phyloP scores from a whole-genome alignment of 2,888 invertebrate genomes.

The Lutraria lutraria region DNA sequence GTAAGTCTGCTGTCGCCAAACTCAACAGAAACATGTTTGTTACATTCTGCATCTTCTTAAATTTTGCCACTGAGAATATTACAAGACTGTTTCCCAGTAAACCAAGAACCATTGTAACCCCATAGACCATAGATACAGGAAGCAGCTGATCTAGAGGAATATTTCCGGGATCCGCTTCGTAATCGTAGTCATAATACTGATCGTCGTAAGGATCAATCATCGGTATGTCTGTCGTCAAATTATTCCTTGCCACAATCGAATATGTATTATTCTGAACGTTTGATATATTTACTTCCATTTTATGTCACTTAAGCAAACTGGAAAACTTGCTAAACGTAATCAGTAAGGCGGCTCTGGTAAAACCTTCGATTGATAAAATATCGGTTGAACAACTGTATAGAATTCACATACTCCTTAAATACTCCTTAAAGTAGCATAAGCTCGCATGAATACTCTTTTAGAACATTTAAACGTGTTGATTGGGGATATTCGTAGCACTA shows the following conservation, averaged over 20 bases:
- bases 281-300: neutral
- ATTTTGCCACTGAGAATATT: constrained; percentile 89
- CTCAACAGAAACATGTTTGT: constrained; percentile 91
- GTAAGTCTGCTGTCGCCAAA: constrained; percentile 91
- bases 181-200: constrained; percentile 81
- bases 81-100: constrained; percentile 89
- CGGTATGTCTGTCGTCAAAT: neutral
- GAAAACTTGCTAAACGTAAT: neutral
- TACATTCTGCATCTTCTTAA: constrained; percentile 89
- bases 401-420: neutral
- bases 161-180: constrained; percentile 85
- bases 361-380: neutral
- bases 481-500: too few relatives aligned
- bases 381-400: neutral
- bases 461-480: neutral
- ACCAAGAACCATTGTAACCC: constrained; percentile 89
- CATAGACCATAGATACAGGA: constrained; percentile 89
- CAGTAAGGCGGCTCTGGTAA: neutral
- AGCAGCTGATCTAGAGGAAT: constrained; percentile 89
- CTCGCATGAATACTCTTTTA: neutral
- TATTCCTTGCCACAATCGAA: neutral
- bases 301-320: neutral
- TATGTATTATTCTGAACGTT: neutral
- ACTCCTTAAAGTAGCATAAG: neutral
- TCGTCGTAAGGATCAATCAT: neutral